Percentiles rank a stretch among this genome's conserved stretches.
Evolutionary conservation across 2,113 vertebrate species (phyloP).

Genomic region (Daubentonia madagascariensis): DNA sequence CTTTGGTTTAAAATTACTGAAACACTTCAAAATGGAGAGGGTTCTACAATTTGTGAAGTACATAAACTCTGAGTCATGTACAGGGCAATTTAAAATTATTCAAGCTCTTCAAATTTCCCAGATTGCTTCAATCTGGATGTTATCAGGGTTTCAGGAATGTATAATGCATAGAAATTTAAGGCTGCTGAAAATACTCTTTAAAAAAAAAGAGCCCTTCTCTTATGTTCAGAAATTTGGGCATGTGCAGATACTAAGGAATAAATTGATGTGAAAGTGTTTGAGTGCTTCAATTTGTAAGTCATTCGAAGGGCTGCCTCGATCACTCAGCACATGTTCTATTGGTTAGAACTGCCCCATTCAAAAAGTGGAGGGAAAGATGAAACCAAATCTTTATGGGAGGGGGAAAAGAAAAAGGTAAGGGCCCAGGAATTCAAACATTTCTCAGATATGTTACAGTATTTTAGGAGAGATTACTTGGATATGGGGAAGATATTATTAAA

Average conservation of each 20-base stretch:
- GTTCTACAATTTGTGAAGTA: background rate
- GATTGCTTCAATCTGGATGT: conserved; percentile 9
- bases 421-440: background rate
- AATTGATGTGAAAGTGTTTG: background rate
- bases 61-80: background rate
- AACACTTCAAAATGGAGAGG: background rate
- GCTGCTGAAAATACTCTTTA: conserved; percentile 9
- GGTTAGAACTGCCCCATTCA: background rate
- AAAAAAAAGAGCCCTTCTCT: background rate
- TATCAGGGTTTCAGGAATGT: conserved; percentile 18
- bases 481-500: background rate
- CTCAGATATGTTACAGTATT: background rate
- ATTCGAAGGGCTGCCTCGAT: background rate
- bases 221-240: background rate
- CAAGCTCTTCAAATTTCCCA: conserved; percentile 30
- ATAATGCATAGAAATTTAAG: conserved; percentile 16
- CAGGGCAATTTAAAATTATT: conserved; percentile 54
- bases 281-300: conserved; percentile 24
- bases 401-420: background rate
- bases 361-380: background rate
- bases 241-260: background rate
- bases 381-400: background rate
- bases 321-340: background rate
- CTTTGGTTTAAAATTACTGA: conserved; percentile 21
- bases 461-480: background rate